Evolutionary conservation across 1,140 invertebrate species (phyloP), one percentile per base, ranked within the genome.

Genomic region (Camponotus pennsylvanicus): DNA sequence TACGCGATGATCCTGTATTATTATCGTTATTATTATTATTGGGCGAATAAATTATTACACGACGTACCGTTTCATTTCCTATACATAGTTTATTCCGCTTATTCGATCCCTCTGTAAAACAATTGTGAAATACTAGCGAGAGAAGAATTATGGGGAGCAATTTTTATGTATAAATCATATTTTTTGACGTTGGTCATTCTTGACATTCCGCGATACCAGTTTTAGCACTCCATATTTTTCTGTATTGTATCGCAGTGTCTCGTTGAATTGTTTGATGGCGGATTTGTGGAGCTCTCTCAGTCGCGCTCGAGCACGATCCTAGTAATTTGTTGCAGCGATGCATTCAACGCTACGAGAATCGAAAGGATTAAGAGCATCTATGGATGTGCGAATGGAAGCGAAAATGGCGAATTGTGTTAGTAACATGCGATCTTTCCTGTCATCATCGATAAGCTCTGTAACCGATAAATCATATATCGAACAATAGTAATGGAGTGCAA

Each of bases 261-360:
- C 21, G 34, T 21, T 18, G 15, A 49, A 61, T 57, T 78, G 78
- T 86, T 88, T 78, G 64, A 83, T 78, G 87, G 78, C 67, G 88
- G 73, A 90, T 89, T 84, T 84, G 85, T 42, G 87, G 34, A 66
- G 71, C 70, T 71, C 66, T 55, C 64, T 61, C 79, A 21, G 18
- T 34, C 32, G 76, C 73, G 34, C 42, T 83, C 80, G 80, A 57
- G 34, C 71, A 63, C 71, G 83, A 90, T 88, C 86, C 89, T 57
- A 87, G 89, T 87, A 90, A 90, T 90, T 90, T 90, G 89, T 90
- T 86, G 89, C 80, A 61, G 77, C 59, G 61, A 18, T 79, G 86
- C 71, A 90, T 86, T 88, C 79, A 85, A 85, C 87, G 82, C 37
- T 64, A 71, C 82, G 78, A 27, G 27, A 88, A 91, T 90, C 87